Conservation (phyloP, 2,113 vertebrate species). For the Phalacrocorax aristotelis region DNA sequence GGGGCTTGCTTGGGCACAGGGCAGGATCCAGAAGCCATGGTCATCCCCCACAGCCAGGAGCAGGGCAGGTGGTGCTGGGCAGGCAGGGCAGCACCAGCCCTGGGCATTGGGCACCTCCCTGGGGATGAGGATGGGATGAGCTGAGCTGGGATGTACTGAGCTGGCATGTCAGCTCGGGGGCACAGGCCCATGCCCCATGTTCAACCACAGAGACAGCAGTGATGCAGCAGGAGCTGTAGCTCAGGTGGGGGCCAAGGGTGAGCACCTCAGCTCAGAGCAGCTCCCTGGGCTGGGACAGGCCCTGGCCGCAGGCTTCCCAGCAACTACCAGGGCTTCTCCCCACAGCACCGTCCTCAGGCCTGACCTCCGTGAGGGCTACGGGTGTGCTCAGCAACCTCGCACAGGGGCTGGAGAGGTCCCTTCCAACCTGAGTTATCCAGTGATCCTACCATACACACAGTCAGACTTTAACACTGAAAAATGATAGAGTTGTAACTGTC, state of each 20-base stretch:
- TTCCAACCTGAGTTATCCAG: background rate
- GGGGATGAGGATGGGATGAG: fast-evolving
- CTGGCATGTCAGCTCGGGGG: background rate
- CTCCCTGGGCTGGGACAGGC: background rate
- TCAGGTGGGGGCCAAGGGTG: fast-evolving
- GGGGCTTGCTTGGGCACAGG: background rate
- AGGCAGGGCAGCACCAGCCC: background rate
- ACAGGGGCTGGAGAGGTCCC: background rate
- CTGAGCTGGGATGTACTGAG: background rate
- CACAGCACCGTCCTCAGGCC: background rate
- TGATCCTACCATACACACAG: background rate
- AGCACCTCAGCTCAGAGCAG: background rate
- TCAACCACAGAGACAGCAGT: background rate
- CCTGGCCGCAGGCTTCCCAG: background rate
- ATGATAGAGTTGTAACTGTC: background rate
- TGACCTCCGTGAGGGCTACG: background rate
- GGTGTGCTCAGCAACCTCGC: fast-evolving
- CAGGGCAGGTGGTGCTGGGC: background rate
- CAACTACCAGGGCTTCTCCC: background rate
- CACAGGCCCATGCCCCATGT: background rate
- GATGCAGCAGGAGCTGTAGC: background rate
- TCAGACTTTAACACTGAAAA: background rate
- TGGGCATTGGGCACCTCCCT: background rate
- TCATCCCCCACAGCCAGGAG: background rate
- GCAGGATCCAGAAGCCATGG: background rate